Conservation (phyloP, 2,797 vertebrate species). For the Numenius phaeopus region DNA sequence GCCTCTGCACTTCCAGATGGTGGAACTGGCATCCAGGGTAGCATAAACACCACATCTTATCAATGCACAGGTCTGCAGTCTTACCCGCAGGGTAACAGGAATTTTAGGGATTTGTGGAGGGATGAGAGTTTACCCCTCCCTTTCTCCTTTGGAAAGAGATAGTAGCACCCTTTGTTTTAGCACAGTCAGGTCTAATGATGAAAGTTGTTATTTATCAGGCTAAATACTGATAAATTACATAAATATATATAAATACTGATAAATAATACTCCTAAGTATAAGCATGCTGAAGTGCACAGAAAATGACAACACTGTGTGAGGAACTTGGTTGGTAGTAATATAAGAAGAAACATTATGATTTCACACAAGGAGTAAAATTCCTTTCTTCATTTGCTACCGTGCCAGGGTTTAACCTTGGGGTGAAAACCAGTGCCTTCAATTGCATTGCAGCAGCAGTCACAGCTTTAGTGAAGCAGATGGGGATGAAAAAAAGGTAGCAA, state of each 20-base stretch:
- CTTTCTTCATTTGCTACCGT: background rate
- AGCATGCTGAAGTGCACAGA: background rate
- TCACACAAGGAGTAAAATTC: background rate
- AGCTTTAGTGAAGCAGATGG: constrained; percentile 42
- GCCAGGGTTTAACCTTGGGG: background rate
- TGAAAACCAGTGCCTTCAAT: background rate
- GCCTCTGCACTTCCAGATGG: background rate
- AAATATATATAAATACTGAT: too few relatives aligned
- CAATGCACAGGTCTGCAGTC: background rate
- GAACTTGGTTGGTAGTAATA: background rate
- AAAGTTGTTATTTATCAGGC: background rate
- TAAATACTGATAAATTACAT: too few relatives aligned
- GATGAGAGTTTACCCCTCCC: background rate
- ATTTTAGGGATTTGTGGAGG: background rate
- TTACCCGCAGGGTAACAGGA: background rate
- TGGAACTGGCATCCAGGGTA: background rate
- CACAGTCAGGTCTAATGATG: background rate
- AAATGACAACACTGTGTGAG: background rate
- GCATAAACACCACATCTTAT: background rate
- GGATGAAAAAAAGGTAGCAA: constrained; percentile 39
- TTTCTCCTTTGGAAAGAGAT: background rate
- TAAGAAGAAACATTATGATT: constrained; percentile 2
- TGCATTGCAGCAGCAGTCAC: background rate
- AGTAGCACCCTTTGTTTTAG: background rate
- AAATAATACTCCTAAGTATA: background rate